A percentile compares a stretch with the other conserved stretches of the same genome.
phyloP scores from a whole-genome alignment of 2,113 vertebrate species.

The Hemiscyllium ocellatum region DNA sequence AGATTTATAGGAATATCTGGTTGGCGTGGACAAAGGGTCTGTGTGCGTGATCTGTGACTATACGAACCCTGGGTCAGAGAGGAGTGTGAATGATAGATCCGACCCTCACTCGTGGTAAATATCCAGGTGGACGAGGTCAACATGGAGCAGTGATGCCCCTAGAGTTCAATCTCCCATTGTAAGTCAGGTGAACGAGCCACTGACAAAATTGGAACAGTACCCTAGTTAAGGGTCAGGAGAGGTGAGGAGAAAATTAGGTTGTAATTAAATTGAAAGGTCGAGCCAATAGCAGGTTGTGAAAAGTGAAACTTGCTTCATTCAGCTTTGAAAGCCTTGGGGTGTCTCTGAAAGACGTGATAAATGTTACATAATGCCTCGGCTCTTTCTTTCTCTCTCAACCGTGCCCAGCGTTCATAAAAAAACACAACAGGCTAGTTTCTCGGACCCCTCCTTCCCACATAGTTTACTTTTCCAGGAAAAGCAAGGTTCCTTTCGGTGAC shows the following conservation, averaged over 20 bases:
- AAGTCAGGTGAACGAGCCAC: not conserved
- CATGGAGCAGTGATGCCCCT: not conserved
- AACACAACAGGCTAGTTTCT: not conserved
- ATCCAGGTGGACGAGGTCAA: not conserved
- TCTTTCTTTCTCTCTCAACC: not conserved
- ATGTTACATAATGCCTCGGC: not conserved
- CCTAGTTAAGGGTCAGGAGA: not conserved
- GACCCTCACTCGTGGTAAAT: not conserved
- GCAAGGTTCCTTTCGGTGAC: not conserved
- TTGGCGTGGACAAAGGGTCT: too few species aligned
- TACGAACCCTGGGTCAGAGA: not conserved
- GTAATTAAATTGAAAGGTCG: not conserved
- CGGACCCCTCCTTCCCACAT: not conserved
- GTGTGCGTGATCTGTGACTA: too few species aligned
- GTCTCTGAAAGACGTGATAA: not conserved
- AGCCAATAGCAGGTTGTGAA: not conserved
- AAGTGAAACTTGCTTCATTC: not conserved
- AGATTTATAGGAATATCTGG: too few species aligned
- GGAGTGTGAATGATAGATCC: not conserved
- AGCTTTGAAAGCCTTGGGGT: not conserved
- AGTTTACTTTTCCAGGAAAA: not conserved
- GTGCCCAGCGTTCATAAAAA: not conserved
- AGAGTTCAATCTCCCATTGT: not conserved
- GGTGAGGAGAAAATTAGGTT: not conserved
- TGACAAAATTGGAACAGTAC: not conserved